phyloP scores from a whole-genome alignment of 2,113 vertebrate species.

The Tetrax tetrax region DNA sequence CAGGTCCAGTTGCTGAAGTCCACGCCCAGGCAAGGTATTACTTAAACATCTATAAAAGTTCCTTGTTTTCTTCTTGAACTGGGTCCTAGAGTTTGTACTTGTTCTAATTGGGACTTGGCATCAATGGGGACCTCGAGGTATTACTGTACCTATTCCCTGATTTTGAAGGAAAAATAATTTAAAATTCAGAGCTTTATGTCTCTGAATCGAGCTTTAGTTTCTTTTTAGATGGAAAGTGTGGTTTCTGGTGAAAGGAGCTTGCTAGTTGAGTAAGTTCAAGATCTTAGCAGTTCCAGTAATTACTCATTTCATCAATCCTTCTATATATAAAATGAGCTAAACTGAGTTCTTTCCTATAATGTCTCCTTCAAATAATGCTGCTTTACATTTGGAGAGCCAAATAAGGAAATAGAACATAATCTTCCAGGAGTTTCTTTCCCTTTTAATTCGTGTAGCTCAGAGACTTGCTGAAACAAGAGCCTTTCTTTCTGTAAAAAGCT shows the following conservation, averaged over 20 bases:
- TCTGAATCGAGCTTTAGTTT: conserved; percentile 5
- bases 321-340: conserved; percentile 31
- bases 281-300: conserved; percentile 20
- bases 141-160: neutral
- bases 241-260: conserved; percentile 24
- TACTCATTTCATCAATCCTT: conserved; percentile 43
- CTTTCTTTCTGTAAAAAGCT: conserved; percentile 26
- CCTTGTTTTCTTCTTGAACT: neutral
- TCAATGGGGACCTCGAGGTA: neutral
- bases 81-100: neutral
- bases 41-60: neutral
- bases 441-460: neutral
- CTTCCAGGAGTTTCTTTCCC: conserved; percentile 18
- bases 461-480: conserved; percentile 18
- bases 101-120: neutral
- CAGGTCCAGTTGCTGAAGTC: neutral
- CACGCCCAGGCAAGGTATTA: neutral
- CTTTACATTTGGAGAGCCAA: conserved; percentile 46
- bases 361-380: conserved; percentile 51
- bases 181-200: neutral
- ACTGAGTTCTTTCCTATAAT: conserved; percentile 12
- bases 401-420: conserved; percentile 46
- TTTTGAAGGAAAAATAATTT: neutral
- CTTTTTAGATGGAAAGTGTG: neutral
- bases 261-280: neutral